Base-by-base conservation (phyloP, 2,113 vertebrate genomes). In the Cepphus grylle region DNA sequence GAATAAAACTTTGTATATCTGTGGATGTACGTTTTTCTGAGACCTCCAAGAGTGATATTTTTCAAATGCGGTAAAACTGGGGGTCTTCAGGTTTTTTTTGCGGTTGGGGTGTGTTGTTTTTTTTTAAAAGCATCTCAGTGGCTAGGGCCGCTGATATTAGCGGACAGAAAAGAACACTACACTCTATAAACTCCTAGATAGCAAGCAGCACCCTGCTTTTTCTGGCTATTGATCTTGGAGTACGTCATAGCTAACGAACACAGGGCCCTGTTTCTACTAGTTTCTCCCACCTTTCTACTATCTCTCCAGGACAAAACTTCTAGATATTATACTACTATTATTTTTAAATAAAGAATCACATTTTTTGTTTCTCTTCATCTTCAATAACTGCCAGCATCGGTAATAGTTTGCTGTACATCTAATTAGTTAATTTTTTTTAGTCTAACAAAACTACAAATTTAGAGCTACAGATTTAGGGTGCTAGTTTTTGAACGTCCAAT, bases 1-100 rank as follows among this genome's bases (percentile, higher is more conserved):
- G 67, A 96, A 88, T 81, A 88, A 90, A 95, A 94, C 58, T 94
- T 84, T 45, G 30, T 40, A 61, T n/a, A 72, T 66, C 50, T 30
- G 53, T 17, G 22, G 34, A 72, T 1, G 3, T 34, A 32, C 25
- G 8, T 56, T 81, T 82, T 95, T 58, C 79, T 79, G 67, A 72
- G 42, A 52, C 49, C 91, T 96, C 16, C n/a, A 85, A 81, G 73
- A 82, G 27, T 8, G 27, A 1, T 59, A n/a, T 58, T 81, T 80
- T 80, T 79, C 50, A 94, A 73, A 78, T 8, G 12, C 2, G 2
- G 36, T 67, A 84, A 76, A 91, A 90, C 20, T 42, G 32, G 45
- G 11, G 26, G 29, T 23, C 27, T 83, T 80, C 22, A 30, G 26
- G 61, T 29, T 63, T 36, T 61, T 36, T 61, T 36, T 16, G 59